Base-by-base conservation (phyloP, 1,140 invertebrate genomes). In the Sinella curviseta region DNA sequence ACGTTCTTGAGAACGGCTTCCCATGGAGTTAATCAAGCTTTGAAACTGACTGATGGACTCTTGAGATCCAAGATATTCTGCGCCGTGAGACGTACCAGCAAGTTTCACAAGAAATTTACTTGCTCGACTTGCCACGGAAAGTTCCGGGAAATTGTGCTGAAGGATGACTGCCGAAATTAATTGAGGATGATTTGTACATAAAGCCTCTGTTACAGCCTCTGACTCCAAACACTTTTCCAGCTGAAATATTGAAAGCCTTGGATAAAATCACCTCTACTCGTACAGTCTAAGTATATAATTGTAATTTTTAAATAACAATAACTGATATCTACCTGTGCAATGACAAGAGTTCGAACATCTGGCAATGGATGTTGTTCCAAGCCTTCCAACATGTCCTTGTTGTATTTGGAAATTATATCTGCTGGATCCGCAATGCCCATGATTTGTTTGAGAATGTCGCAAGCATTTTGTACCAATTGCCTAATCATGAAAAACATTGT, bases 381-480 rank as follows among this genome's bases (percentile, higher is more conserved):
- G 14, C 83, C 83, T 34, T 80, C 70, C 0, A 80, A 20, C 54
- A 84, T 81, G 28, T 57, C 73, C 34, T 82, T 78, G 31, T 82
- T 76, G 33, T 84, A 84, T 34, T 80, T 84, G 80, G 60, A 33
- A 57, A 81, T 0, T 30, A 55, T 60, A 26, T 76, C 73, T 24
- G 70, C 24, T 16, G 83, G 81, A 73, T 84, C 77, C 1, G 78
- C 36, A 34, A 84, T 74, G 0, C 54, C 1, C 83, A 84, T 84
- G 12, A 84, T 26, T 28, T 65, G 77, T 67, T 79, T 82, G 57
- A 84, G 57, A 35, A 84, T 84, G 48, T 75, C 78, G 76, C 83
- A 84, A 1, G 80, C 78, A 0, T 39, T 48, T 78, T 80, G 70
- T 73, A 82, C 75, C 70, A 81, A 48, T 12, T 80, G 78, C 24